A percentile compares a stretch with the other conserved stretches of the same genome.
These are phyloP conservation scores for Apeira syringaria DNA, from an alignment of 2,888 invertebrate species.

Conservation along the genomic window DNA sequence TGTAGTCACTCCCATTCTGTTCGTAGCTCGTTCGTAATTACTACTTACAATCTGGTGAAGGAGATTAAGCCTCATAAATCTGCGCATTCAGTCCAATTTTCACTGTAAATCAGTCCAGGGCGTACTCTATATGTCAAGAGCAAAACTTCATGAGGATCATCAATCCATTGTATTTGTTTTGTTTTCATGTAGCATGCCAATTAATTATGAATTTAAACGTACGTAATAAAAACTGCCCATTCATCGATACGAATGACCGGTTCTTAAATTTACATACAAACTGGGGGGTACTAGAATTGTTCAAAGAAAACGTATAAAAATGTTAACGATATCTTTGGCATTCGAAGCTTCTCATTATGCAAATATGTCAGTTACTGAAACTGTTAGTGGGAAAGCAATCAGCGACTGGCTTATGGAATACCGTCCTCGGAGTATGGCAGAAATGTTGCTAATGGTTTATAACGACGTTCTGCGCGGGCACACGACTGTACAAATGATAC, in stretches of 20 bases:
- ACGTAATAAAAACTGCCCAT: conserved; percentile 42
- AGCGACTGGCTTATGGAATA: conserved; percentile 37
- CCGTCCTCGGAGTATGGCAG: conserved; percentile 52
- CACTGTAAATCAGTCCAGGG: conserved; percentile 42
- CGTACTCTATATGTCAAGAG: conserved; percentile 36
- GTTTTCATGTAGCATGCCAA: conserved; percentile 38
- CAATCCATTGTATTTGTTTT: conserved; percentile 41
- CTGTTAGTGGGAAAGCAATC: conserved; percentile 47
- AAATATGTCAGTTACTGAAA: conserved; percentile 44
- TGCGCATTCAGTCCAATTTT: conserved; percentile 29
- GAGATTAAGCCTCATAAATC: conserved; percentile 48
- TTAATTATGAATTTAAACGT: conserved; percentile 45
- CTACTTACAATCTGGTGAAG: conserved; percentile 47
- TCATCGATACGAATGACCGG: conserved; percentile 37
- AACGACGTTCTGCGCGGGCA: conserved; percentile 56
- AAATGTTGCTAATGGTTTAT: conserved; percentile 63
- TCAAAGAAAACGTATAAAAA: conserved; percentile 25
- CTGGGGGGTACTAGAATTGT: conserved; percentile 18
- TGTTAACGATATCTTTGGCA: conserved; percentile 34
- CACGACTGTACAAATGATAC: conserved; percentile 64
- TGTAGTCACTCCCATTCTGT: conserved; percentile 54
- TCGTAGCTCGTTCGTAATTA: conserved; percentile 44
- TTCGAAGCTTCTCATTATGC: conserved; percentile 45
- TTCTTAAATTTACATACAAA: conserved; percentile 36
- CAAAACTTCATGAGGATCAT: conserved; percentile 42